These are phyloP conservation scores for Carlito syrichta DNA, from an alignment of 2,113 vertebrate species.

Conservation along the genomic window DNA sequence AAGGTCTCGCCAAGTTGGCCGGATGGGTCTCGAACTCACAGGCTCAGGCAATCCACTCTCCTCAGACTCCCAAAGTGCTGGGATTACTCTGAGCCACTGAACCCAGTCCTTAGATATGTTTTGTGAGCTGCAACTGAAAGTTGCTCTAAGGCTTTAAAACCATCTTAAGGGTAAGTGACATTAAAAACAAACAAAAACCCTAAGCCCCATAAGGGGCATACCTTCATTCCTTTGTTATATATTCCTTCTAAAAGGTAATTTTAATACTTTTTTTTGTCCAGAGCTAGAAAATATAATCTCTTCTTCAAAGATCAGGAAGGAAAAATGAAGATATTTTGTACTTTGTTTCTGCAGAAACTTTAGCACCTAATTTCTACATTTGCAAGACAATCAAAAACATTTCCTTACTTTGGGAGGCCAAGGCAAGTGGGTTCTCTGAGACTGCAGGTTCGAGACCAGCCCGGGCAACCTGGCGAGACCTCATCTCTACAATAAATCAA, in stretches of 20 bases:
- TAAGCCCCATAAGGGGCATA: not conserved
- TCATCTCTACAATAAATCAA: no score
- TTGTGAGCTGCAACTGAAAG: constrained; percentile 67
- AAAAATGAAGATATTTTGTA: not conserved
- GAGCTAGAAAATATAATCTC: not conserved
- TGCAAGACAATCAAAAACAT: not conserved
- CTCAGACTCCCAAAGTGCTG: no score
- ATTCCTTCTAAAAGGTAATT: not conserved
- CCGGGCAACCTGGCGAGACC: no score
- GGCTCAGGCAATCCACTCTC: no score
- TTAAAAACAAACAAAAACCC: constrained; percentile 67
- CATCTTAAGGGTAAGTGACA: constrained; percentile 67
- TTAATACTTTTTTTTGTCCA: not conserved
- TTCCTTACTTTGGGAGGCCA: no score
- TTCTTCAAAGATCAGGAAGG: not conserved
- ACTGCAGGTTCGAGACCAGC: no score
- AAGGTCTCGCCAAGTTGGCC: no score
- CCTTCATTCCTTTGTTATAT: not conserved
- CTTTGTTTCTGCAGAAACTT: constrained; percentile 11
- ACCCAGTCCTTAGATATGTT: no score
- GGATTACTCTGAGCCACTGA: no score
- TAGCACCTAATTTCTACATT: not conserved
- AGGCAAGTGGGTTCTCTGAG: no score
- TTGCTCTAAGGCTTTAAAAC: constrained; percentile 67
- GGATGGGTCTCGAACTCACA: no score